Evolutionary conservation across 30 jellyfish, hydroid and myxozoan genomes (phyloP), one percentile per base, ranked within the genome.

Genomic region (Rhopilema esculentum): DNA sequence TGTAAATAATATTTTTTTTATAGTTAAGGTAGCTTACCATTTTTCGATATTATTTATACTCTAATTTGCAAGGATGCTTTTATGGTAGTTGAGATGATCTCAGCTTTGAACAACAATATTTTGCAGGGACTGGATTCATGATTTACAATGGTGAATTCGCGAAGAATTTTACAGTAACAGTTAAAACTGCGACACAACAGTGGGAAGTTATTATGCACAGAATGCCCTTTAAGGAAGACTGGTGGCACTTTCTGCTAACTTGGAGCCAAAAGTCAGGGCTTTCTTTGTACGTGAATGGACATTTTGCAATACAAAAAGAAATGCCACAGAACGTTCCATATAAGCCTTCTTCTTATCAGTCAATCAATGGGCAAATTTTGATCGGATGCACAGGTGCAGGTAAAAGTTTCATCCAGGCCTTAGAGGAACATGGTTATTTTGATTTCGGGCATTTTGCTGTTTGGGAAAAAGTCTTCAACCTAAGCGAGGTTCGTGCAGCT

Each of bases 391-490:
- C 90, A 22, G 30, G 31, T n/a, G 8, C 33, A 16, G 77, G 67
- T 20, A 87, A 68, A 25, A 77, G 33, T 40, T 30, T 91, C 33
- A 29, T 57, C 62, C 27, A 27, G 12, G 53, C 84, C 24, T 28
- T 65, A 1, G 21, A 64, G 15, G 69, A 49, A 28, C 22, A 50
- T 31, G 99, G 99, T 31, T 51, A 68, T 21, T 82, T 95, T 64
- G 96, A 95, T 20, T 67, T 95, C 25, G 99, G 95, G 32, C 98
- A 90, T 70, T 68, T 95, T 19, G 97, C 95, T 8, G 75, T 95
- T n/a, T 95, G 99, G 99, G 69, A 82, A 24, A 63, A 72, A 12
- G 83, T 84, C 23, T 81, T 95, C 16, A 32, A 80, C 29, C 26
- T 26, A 27, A 62, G 12, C 9, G 97, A 94, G 16, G 72, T 83